phyloP scores from a whole-genome alignment of 92 coral and sea anemone species.

The Muricea muricata region DNA sequence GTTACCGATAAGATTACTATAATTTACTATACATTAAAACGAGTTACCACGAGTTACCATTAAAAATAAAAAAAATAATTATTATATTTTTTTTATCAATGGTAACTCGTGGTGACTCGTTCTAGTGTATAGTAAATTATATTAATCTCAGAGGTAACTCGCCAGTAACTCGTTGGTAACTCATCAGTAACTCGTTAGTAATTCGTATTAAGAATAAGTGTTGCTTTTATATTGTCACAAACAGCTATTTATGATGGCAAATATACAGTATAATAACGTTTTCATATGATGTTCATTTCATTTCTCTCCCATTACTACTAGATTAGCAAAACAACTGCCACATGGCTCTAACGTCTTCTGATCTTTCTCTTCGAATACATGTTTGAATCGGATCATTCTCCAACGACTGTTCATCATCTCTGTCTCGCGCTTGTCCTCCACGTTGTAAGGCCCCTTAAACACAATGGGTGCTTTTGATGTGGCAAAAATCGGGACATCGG shows the following conservation, averaged over 20 bases:
- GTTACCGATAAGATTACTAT: background rate
- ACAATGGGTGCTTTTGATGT: constrained; percentile 7
- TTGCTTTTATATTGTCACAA: background rate
- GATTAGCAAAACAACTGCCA: constrained; percentile 10
- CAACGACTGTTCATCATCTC: constrained; percentile 27
- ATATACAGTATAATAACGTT: background rate
- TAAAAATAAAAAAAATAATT: background rate
- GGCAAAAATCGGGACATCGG: constrained; percentile 5
- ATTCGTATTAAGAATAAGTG: background rate
- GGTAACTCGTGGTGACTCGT: constrained; percentile 27
- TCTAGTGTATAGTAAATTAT: background rate
- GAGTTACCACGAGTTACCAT: constrained; percentile 13
- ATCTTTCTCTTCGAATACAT: background rate
- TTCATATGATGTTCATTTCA: too few relatives aligned
- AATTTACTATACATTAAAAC: background rate
- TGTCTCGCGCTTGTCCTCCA: constrained; percentile 8
- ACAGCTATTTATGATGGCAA: too few relatives aligned
- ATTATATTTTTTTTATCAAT: background rate
- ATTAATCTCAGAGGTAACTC: background rate
- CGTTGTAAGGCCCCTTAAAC: background rate
- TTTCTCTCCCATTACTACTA: constrained; percentile 9
- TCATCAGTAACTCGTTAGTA: too few relatives aligned
- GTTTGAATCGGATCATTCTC: constrained; percentile 2
- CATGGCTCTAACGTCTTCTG: constrained; percentile 13
- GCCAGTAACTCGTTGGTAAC: constrained; percentile 9